Base-by-base conservation (phyloP, 64 coral and sea anemone species). In the Pachyseris speciosa region DNA sequence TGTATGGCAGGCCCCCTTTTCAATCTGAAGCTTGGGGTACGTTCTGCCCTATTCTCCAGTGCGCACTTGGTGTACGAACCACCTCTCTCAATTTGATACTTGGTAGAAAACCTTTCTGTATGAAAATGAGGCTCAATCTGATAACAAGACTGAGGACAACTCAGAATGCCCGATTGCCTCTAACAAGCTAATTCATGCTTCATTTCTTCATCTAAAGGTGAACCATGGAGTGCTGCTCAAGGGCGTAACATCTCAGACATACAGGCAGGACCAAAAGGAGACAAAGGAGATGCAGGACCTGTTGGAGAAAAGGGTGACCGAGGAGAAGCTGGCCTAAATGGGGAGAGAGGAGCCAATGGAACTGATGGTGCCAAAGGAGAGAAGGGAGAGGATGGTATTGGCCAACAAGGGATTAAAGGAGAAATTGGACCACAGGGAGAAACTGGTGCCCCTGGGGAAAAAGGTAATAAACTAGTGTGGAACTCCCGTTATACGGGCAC, bases 231-330 rank as follows among this genome's bases (percentile, higher is more conserved):
- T n/a, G n/a, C n/a, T n/a, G n/a, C n/a, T n/a, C n/a, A n/a, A n/a
- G n/a, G n/a, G n/a, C n/a, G n/a, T n/a, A n/a, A n/a, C n/a, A n/a
- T n/a, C n/a, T n/a, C n/a, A n/a, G n/a, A n/a, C n/a, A n/a, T n/a
- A n/a, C n/a, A n/a, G n/a, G 19, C 15, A 36, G 29, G 66, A 34
- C 3, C 37, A 22, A 84, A 59, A 12, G 80, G 53, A 64, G 80
- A 63, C 39, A 34, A 64, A 20, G 66, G 66, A 69, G 13, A 6
- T 11, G 64, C 68, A 72, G 92, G 92, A 37, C 59, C 57, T 50
- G 52, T 24, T 45, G 92, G 92, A 45, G 15, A 20, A 22, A 88
- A 83, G 49, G 89, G 89, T 72, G 64, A 83, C 16, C 40, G 3
- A 25, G 89, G 89, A 37, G 67, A 71, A n/a, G 5, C 49, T n/a